Percentiles rank a stretch among this genome's conserved stretches.
phyloP scores from a whole-genome alignment of 2,888 invertebrate genomes.

The Rhodophaea formosa region DNA sequence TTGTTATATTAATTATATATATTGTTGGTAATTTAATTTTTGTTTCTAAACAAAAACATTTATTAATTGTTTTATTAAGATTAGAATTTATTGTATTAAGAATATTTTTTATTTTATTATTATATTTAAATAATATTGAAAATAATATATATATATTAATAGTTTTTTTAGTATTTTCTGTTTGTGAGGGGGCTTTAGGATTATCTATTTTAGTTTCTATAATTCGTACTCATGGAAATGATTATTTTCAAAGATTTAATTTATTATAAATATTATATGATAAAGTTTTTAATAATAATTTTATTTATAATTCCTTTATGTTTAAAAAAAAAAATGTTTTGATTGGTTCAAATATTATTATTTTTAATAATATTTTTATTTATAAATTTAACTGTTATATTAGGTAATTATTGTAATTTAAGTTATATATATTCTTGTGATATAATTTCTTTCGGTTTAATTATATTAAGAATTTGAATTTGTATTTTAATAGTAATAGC shows the following conservation, averaged over 20 bases:
- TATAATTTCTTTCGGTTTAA: slow-evolving; percentile 75
- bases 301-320: slow-evolving; percentile 75
- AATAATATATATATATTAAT: slow-evolving; percentile 80
- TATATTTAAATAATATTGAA: slow-evolving; percentile 66
- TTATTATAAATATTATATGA: slow-evolving; percentile 72
- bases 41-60: slow-evolving; percentile 80
- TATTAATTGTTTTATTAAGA: slow-evolving; percentile 81
- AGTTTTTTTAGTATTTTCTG: slow-evolving; percentile 82
- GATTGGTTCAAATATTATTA: slow-evolving; percentile 76
- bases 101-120: slow-evolving; percentile 75
- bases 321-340: slow-evolving; percentile 76
- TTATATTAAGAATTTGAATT: slow-evolving; percentile 83
- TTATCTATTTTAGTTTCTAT: slow-evolving; percentile 82
- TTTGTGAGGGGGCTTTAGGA: slow-evolving; percentile 84
- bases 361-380: slow-evolving; percentile 74
- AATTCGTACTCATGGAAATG: slow-evolving; percentile 83
- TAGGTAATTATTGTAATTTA: slow-evolving; percentile 56
- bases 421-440: slow-evolving; percentile 73
- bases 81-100: slow-evolving; percentile 82
- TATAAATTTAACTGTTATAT: slow-evolving; percentile 59
- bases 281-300: slow-evolving; percentile 77
- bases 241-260: slow-evolving; percentile 82
- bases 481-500: slow-evolving; percentile 81
- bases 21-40: slow-evolving; percentile 75
- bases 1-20: slow-evolving; percentile 71